A percentile compares a stretch with the other conserved stretches of the same genome.
Conservation (phyloP, 2,888 invertebrate species). For the Andrena flavipes region DNA sequence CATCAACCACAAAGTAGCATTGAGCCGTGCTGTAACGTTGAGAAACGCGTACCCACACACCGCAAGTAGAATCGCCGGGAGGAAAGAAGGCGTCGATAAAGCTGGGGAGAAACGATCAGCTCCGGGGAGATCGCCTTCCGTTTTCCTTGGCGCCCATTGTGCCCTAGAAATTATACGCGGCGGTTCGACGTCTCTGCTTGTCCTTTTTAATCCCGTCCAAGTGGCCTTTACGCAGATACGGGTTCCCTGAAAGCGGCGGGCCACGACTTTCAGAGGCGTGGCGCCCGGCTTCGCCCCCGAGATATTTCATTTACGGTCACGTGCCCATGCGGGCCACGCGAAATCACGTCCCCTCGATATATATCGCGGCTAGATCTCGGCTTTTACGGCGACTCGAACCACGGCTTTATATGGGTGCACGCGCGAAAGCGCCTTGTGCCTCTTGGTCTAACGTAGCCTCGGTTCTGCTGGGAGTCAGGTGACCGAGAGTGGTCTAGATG, state of each 20-base stretch:
- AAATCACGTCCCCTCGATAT: conserved; percentile 47
- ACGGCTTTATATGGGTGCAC: conserved; percentile 45
- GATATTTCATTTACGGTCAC: conserved; percentile 62
- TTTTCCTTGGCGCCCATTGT: conserved; percentile 50
- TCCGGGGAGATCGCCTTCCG: conserved; percentile 43
- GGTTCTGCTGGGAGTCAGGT: not conserved
- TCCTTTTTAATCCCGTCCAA: conserved; percentile 55
- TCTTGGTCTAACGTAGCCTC: not conserved
- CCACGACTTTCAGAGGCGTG: conserved; percentile 50
- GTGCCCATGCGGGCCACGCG: conserved; percentile 52
- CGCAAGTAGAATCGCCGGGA: conserved; percentile 42
- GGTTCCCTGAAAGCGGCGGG: conserved; percentile 56
- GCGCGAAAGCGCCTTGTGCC: conserved; percentile 16
- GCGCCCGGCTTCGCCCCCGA: conserved; percentile 54
- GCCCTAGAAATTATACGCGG: conserved; percentile 61
- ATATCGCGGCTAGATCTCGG: conserved; percentile 50
- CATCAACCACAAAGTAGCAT: not conserved
- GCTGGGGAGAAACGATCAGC: conserved; percentile 34
- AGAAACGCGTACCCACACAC: conserved; percentile 11
- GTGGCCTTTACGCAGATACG: conserved; percentile 50
- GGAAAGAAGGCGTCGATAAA: conserved; percentile 44
- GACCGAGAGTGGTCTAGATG: not conserved
- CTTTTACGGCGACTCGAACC: conserved; percentile 29
- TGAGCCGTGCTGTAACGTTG: not conserved
- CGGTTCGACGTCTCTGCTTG: conserved; percentile 34